Evolutionary conservation across 2,888 invertebrate species (phyloP).

Genomic region (Ypsolopha scabrella): DNA sequence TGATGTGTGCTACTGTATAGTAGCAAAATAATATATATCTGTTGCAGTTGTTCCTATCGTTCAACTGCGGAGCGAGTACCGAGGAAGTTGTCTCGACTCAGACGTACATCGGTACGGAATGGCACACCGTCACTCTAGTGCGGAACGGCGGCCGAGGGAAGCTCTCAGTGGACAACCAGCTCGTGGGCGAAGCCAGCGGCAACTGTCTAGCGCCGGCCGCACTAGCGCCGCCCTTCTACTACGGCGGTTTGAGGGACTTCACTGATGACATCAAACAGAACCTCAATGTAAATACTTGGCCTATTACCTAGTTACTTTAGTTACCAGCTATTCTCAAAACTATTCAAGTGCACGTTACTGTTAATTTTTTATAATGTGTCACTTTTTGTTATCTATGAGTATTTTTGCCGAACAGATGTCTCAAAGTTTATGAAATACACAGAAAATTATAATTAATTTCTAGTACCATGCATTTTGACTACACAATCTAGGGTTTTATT

Average conservation of each 20-base stretch:
- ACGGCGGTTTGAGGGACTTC: constrained; percentile 78
- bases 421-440: too few species aligned
- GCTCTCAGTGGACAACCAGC: constrained; percentile 74
- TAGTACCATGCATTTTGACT: too few species aligned
- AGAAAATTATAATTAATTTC: too few species aligned
- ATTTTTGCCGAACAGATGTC: too few species aligned
- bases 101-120: constrained; percentile 78
- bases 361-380: too few species aligned
- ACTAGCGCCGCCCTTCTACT: constrained; percentile 78
- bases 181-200: constrained; percentile 64
- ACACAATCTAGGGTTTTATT: too few species aligned
- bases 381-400: too few species aligned
- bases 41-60: constrained; percentile 74
- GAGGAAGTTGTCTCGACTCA: constrained; percentile 68
- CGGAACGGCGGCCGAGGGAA: constrained; percentile 74
- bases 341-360: too few species aligned
- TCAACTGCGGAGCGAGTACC: constrained; percentile 77
- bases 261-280: constrained; percentile 37
- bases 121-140: constrained; percentile 82
- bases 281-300: constrained; percentile 22
- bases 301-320: too few species aligned
- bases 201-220: constrained; percentile 57
- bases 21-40: not conserved
- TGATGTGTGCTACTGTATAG: not conserved
- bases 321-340: too few species aligned